Evolutionary conservation across 1,140 invertebrate species (phyloP).

Genomic region (Drosophila pachea): DNA sequence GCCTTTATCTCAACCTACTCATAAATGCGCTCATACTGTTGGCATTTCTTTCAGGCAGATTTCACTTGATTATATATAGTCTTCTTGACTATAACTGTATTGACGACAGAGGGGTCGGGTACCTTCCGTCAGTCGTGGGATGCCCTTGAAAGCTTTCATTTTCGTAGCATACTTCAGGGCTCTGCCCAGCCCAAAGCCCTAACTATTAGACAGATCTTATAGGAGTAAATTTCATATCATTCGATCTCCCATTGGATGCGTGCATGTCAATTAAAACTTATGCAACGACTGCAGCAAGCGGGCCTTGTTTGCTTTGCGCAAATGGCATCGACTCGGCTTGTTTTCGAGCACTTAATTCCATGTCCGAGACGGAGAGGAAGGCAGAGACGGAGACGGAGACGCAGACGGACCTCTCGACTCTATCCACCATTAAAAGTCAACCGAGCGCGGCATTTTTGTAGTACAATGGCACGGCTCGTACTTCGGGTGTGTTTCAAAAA

Average conservation of each 20-base stretch:
- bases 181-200: background rate
- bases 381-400: slow-evolving; percentile 13
- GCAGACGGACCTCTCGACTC: slow-evolving; percentile 24
- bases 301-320: slow-evolving; percentile 28
- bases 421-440: slow-evolving; percentile 75
- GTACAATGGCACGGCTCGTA: slow-evolving; percentile 46
- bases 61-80: too few species aligned
- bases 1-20: background rate
- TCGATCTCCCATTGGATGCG: slow-evolving; percentile 5
- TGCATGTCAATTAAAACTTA: slow-evolving; percentile 41
- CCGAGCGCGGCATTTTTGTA: slow-evolving; percentile 75
- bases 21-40: too few species aligned
- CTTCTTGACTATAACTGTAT: too few species aligned
- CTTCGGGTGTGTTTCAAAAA: slow-evolving; percentile 48
- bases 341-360: slow-evolving; percentile 2
- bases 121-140: too few species aligned
- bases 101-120: too few species aligned
- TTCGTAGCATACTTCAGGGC: slow-evolving; percentile 35
- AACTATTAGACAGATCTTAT: background rate
- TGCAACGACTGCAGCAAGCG: slow-evolving; percentile 17
- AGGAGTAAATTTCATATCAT: background rate
- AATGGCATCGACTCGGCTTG: slow-evolving; percentile 28
- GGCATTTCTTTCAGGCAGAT: too few species aligned
- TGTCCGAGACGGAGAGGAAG: slow-evolving; percentile 7
- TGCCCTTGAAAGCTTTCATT: too few species aligned